These are phyloP conservation scores for Andrena trimmerana DNA, from an alignment of 2,888 invertebrate genomes.

Conservation along the genomic window DNA sequence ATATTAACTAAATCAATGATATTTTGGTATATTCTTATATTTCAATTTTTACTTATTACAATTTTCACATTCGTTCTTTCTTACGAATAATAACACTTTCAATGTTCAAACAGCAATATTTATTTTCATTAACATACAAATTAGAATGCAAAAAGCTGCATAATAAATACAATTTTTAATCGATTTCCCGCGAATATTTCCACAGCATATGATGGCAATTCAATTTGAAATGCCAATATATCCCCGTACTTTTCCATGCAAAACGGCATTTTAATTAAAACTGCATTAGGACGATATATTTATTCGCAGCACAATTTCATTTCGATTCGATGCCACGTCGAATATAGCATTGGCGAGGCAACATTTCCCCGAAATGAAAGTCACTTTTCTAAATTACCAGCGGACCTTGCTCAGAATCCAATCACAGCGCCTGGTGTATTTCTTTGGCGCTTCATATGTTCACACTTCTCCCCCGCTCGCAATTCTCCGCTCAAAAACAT, in stretches of 20 bases:
- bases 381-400: conserved; percentile 30
- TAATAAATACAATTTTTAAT: no score
- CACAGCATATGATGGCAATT: background rate
- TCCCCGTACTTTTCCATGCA: background rate
- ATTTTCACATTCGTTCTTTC: no score
- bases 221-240: background rate
- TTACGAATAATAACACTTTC: no score
- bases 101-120: no score
- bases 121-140: no score
- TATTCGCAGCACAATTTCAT: conserved; percentile 12
- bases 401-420: conserved; percentile 22
- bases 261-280: conserved; percentile 2
- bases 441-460: conserved; percentile 18
- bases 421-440: conserved; percentile 18
- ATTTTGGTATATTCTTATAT: no score
- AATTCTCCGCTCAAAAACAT: background rate
- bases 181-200: no score
- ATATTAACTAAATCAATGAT: no score
- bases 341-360: background rate
- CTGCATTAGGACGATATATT: background rate
- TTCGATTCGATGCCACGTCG: background rate
- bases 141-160: no score
- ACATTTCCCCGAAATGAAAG: conserved; percentile 1
- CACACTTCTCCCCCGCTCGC: conserved; percentile 2
- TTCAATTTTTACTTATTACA: no score